Evolutionary conservation across 1,140 invertebrate species (phyloP).

Genomic region (Piezodorus guildinii): DNA sequence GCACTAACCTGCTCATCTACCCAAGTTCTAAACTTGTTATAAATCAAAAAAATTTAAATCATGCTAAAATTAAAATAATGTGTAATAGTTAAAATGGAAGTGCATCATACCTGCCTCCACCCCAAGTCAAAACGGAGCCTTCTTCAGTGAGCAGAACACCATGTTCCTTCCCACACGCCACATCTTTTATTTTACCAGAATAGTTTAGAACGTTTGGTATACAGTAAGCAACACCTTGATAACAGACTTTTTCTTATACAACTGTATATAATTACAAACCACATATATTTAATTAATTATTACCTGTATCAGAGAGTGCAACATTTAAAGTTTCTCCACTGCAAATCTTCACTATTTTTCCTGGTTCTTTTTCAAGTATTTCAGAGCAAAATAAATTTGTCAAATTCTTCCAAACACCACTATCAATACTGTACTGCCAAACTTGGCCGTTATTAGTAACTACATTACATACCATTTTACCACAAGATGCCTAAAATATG

Average conservation of each 20-base stretch:
- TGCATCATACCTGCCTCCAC: slow-evolving; percentile 53
- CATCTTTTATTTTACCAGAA: slow-evolving; percentile 34
- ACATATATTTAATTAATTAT: not conserved
- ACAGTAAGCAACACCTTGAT: slow-evolving; percentile 11
- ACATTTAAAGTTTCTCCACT: not conserved
- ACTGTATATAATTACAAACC: not conserved
- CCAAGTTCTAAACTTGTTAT: too few species aligned
- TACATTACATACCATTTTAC: not conserved
- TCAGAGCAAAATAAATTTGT: not conserved
- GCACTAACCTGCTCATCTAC: too few species aligned
- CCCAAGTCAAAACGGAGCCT: slow-evolving; percentile 67
- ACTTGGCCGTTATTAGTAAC: not conserved
- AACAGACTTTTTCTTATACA: not conserved
- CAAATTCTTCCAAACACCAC: not conserved
- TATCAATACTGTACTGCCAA: not conserved
- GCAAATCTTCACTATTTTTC: not conserved
- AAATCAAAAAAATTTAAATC: too few species aligned
- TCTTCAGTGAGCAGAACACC: slow-evolving; percentile 53
- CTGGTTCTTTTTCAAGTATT: not conserved
- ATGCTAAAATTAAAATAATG: too few species aligned
- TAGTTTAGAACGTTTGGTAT: slow-evolving; percentile 14
- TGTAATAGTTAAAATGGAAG: too few species aligned
- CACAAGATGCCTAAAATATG: not conserved
- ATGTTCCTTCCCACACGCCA: slow-evolving; percentile 70
- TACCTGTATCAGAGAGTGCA: not conserved